These are phyloP conservation scores for Hoplodrina ambigua DNA, from an alignment of 2,888 invertebrate species.

Conservation along the genomic window DNA sequence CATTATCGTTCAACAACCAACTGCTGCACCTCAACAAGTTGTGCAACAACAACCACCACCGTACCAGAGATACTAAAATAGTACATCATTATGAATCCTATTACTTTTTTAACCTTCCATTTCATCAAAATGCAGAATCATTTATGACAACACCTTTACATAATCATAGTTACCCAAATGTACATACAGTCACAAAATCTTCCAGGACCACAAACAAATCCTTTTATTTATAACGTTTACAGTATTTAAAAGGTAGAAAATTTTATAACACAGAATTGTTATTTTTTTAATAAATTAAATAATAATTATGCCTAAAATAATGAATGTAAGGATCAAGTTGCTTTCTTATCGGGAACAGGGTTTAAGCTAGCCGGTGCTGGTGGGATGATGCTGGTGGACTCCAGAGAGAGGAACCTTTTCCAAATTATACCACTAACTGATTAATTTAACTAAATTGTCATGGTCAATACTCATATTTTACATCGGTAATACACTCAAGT, in stretches of 20 bases:
- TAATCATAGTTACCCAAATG: not conserved
- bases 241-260: not conserved
- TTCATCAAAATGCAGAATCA: not conserved
- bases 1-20: conserved; percentile 54
- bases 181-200: conserved; percentile 6
- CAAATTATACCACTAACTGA: too few relatives aligned
- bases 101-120: not conserved
- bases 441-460: too few relatives aligned
- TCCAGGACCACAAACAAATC: not conserved
- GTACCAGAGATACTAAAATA: conserved; percentile 39
- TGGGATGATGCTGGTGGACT: not conserved
- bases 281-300: not conserved
- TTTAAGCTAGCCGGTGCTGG: not conserved
- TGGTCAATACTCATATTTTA: too few relatives aligned
- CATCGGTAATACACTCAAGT: too few relatives aligned
- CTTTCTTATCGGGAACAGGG: conserved; percentile 26
- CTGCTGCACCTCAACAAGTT: not conserved
- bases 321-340: not conserved
- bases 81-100: not conserved
- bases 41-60: conserved; percentile 58
- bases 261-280: not conserved
- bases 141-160: not conserved
- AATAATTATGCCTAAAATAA: not conserved
- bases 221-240: too few relatives aligned
- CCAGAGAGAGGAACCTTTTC: not conserved